phyloP scores from a whole-genome alignment of 1,140 invertebrate genomes.

The Vanessa atalanta region DNA sequence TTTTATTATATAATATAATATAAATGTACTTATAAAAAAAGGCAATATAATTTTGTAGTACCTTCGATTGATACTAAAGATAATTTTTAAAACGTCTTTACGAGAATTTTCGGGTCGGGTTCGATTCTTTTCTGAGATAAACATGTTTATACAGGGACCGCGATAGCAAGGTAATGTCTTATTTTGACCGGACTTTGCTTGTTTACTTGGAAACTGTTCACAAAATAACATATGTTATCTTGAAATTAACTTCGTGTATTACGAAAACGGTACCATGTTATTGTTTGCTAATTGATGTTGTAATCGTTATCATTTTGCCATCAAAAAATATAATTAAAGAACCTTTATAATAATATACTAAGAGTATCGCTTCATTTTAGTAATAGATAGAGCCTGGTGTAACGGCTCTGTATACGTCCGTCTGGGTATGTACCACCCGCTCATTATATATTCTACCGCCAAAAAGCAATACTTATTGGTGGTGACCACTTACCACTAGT shows the following conservation, averaged over 20 bases:
- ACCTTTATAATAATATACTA: too few relatives aligned
- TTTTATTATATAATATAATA: too few relatives aligned
- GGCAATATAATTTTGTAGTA: too few relatives aligned
- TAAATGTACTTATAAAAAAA: too few relatives aligned
- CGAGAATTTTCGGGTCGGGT: constrained; percentile 1
- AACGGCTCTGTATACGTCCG: too few relatives aligned
- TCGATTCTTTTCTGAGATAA: constrained; percentile 10
- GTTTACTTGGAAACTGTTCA: constrained; percentile 5
- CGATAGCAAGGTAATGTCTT: constrained; percentile 10
- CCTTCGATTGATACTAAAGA: background rate
- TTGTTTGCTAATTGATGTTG: background rate
- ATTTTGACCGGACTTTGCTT: constrained; percentile 1
- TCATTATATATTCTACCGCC: too few relatives aligned
- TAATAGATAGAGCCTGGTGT: too few relatives aligned
- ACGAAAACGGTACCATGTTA: background rate
- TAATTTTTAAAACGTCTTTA: background rate
- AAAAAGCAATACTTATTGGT: too few relatives aligned
- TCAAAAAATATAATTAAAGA: too few relatives aligned
- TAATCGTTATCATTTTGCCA: background rate
- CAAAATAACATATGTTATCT: constrained; percentile 7
- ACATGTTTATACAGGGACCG: constrained; percentile 14
- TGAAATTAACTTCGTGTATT: background rate
- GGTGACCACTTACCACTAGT: too few relatives aligned
- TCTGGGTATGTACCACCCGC: too few relatives aligned
- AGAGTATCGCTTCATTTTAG: too few relatives aligned